Base-by-base conservation (phyloP, 2,888 invertebrate genomes). In the Zhuqinia jingwanae region DNA sequence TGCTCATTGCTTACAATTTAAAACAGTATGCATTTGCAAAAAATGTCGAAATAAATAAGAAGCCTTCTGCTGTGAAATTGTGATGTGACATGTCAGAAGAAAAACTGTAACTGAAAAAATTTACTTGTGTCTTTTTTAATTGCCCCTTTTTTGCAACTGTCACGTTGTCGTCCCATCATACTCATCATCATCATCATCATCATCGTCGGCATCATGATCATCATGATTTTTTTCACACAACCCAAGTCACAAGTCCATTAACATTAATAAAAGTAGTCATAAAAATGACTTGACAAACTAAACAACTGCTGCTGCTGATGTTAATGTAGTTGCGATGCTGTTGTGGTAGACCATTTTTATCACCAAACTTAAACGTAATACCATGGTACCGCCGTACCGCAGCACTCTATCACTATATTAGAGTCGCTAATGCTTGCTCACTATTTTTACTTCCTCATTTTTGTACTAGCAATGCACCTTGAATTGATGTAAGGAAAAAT, bases 101-200 rank as follows among this genome's bases (percentile, higher is more conserved):
- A n/a, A n/a, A n/a, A n/a, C n/a, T n/a, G n/a, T n/a, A n/a, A n/a
- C n/a, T n/a, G n/a, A n/a, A n/a, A n/a, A 6, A 5, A 58, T 22
- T 50, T 15, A 13, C n/a, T 50, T 27, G 27, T 60, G 27, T 8
- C 60, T 60, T 13, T 60, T 60, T 60, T 60, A 25, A 60, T 27
- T 60, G 13, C 60, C 11, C 60, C 25, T 17, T 60, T 60, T 60
- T 60, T 60, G 27, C 60, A 60, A 60, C 60, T 60, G 60, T 60
- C 60, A 60, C 60, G 60, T 60, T 60, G 60, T n/a, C n/a, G n/a
- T n/a, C n/a, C n/a, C n/a, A n/a, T n/a, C n/a, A n/a, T n/a, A n/a
- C n/a, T n/a, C n/a, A n/a, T n/a, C n/a, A n/a, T n/a, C n/a, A n/a
- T n/a, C n/a, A n/a, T n/a, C n/a, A n/a, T n/a, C n/a, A n/a, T 60